Evolutionary conservation across 2,113 vertebrate species (phyloP).

Genomic region (Centropus unirufus): DNA sequence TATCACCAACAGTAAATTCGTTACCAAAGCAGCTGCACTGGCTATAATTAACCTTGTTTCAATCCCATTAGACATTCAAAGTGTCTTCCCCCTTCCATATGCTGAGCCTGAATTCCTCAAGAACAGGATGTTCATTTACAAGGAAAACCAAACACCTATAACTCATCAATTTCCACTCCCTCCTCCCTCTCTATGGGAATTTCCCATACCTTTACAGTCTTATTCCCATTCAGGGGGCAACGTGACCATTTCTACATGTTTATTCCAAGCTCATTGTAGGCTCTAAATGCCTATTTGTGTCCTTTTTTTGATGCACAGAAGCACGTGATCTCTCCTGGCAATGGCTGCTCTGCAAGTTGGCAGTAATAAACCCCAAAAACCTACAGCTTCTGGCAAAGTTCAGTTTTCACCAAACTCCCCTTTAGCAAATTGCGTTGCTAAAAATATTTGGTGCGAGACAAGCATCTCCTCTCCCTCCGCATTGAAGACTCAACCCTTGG

Average conservation of each 20-base stretch:
- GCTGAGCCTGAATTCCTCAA: not conserved
- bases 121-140: not conserved
- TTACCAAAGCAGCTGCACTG: not conserved
- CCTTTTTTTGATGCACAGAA: not conserved
- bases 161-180: not conserved
- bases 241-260: not conserved
- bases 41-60: not conserved
- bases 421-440: not conserved
- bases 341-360: not conserved
- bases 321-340: not conserved
- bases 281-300: too few species aligned
- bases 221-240: not conserved
- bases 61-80: not conserved
- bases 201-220: not conserved
- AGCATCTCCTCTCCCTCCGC: not conserved
- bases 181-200: not conserved
- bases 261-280: not conserved
- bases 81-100: not conserved
- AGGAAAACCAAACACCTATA: not conserved
- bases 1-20: not conserved
- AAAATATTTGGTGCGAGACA: not conserved
- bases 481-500: not conserved
- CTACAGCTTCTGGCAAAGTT: not conserved
- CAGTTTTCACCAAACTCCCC: not conserved
- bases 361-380: accelerated